These are phyloP conservation scores for Gallinago media DNA, from an alignment of 2,113 vertebrate genomes.

Conservation along the genomic window DNA sequence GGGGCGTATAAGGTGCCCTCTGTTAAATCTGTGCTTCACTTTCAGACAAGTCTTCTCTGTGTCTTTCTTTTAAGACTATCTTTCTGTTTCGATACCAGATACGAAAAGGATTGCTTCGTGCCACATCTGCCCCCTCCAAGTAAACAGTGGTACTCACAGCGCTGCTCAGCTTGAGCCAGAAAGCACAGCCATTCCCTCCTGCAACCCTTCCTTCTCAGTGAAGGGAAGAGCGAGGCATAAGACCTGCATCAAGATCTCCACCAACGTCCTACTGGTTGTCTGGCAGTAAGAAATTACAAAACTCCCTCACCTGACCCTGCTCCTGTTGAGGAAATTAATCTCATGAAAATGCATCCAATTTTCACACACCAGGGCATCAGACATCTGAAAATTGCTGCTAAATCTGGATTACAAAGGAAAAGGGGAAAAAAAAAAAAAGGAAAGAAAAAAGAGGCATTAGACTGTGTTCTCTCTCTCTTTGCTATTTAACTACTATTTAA, in stretches of 20 bases:
- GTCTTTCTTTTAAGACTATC: background rate
- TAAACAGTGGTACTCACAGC: background rate
- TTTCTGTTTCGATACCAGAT: background rate
- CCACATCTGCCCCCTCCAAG: background rate
- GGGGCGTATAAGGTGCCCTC: background rate
- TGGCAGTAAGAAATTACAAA: background rate
- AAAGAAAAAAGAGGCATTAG: background rate
- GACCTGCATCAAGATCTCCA: background rate
- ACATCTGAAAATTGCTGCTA: background rate
- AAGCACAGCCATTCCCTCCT: background rate
- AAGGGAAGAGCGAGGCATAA: background rate
- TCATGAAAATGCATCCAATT: conserved; percentile 30
- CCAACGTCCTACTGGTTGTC: background rate
- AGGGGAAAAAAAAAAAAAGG: background rate
- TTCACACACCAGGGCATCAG: background rate
- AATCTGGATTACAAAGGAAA: conserved; percentile 23
- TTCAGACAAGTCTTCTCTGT: background rate
- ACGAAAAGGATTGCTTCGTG: background rate
- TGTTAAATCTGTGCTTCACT: background rate
- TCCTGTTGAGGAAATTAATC: background rate
- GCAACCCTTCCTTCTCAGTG: background rate
- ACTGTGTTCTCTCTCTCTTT: background rate
- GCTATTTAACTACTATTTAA: conserved; percentile 43
- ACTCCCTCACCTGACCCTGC: background rate
- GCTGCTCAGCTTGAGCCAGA: background rate